Base-by-base conservation (phyloP, 2,797 vertebrate species). In the Psittacula derbiana region DNA sequence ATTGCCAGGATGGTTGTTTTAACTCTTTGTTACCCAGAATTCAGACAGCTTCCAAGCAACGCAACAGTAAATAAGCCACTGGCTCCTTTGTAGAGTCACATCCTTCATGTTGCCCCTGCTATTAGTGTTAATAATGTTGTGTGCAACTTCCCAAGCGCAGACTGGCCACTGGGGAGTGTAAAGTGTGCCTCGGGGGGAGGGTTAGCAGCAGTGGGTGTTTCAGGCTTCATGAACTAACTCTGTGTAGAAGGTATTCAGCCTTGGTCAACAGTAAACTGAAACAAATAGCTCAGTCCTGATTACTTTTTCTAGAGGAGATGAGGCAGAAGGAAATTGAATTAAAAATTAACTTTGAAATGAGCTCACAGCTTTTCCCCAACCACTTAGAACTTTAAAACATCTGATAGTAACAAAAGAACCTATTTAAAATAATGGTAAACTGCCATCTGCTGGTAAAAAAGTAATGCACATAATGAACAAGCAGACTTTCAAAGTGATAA, bases 371-470 rank as follows among this genome's bases (percentile, higher is more conserved):
- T 94, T 93, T 89, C 82, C 75, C 30, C 36, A 64, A 10, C 79
- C 24, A 6, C 5, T 18, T 44, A 57, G 11, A 80, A 72, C 72
- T 93, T 88, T 8, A 76, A 79, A 78, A 60, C 28, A 21, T 62
- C 41, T 71, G n/a, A 28, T 50, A 43, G 8, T 53, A 87, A 84
- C 83, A 87, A 95, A 94, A 60, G 66, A 88, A 53, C 36, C 62
- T 64, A 79, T 91, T 96, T 92, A 96, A 95, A 80, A 95, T 96
- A 96, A 97, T 88, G 71, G 82, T 65, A 87, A 87, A 81, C 97
- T 97, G 97, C 98, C 98, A 98, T 96, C 98, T 98, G 92, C 97
- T 97, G 98, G 97, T 95, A 65, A 80, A 67, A 31, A 52, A 52
- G 79, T 67, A 90, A 86, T 21, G 41, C 72, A 80, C 28, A 2